phyloP scores from a whole-genome alignment of 2,113 vertebrate genomes.

The Phoenicopterus ruber region DNA sequence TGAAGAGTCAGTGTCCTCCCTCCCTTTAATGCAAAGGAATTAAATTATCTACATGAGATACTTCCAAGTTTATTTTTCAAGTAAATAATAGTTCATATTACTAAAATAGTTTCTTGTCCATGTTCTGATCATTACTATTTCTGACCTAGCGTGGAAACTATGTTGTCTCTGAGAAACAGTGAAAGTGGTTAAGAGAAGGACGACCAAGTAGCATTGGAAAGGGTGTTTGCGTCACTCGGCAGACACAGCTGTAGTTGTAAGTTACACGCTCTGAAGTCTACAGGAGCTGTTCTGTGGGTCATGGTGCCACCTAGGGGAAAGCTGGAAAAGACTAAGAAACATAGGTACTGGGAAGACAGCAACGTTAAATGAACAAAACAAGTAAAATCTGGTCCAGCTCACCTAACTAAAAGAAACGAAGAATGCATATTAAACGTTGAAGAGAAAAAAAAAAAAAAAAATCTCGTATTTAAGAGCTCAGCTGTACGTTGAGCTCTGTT shows the following conservation, averaged over 20 bases:
- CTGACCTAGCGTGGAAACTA: not conserved
- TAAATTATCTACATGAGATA: not conserved
- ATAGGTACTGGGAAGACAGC: too few species aligned
- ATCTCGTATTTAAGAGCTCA: not conserved
- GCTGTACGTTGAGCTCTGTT: not conserved
- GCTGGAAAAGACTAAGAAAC: not conserved
- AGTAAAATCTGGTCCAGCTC: not conserved
- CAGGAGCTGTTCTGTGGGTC: not conserved
- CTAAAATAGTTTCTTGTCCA: not conserved
- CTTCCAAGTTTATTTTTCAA: not conserved
- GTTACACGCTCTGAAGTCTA: not conserved
- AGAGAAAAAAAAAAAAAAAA: not conserved
- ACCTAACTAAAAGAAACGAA: not conserved
- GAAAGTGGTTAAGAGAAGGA: not conserved
- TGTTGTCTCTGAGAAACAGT: not conserved
- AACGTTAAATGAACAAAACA: not conserved
- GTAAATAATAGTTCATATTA: not conserved
- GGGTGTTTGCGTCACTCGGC: not conserved
- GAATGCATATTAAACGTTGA: not conserved
- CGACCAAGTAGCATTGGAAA: too few species aligned
- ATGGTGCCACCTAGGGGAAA: constrained; percentile 57
- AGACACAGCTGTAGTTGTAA: not conserved
- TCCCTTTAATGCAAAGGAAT: not conserved
- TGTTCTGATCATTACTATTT: not conserved
- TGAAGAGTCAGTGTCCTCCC: not conserved